Base-by-base conservation (phyloP, 2,888 invertebrate species). In the Agrochola litura region DNA sequence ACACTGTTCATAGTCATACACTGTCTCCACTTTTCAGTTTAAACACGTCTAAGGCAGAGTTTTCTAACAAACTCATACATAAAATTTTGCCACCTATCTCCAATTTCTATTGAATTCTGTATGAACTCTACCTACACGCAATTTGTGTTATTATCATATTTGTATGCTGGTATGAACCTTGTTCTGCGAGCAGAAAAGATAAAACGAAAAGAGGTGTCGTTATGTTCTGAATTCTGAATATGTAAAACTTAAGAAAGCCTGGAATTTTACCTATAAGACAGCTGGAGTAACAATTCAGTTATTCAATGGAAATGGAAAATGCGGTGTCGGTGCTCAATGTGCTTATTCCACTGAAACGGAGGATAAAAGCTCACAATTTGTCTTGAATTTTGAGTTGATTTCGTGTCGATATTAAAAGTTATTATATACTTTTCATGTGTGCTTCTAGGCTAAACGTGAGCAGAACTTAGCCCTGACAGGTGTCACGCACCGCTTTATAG, bases 111-210 rank as follows among this genome's bases (percentile, higher is more conserved):
- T 81, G 73, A 79, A 81, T 79, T 70, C 61, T 79, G 16, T 66
- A 84, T 84, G 73, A 73, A 73, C 25, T 54, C n/a, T 58, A 68
- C 46, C 71, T 71, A 83, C 71, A 72, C 60, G 61, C 84, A 70
- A 67, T 84, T 79, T 79, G 41, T 65, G 43, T 63, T 84, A 84
- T 79, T 70, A 73, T 70, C 80, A 82, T 80, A 81, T 82, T 70
- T 63, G 69, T 79, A 67, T 73, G 69, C 80, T 54, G 37, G 22
- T 25, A 49, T 41, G 60, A 52, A 54, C n/a, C 30, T 54, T 71
- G 68, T 61, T 72, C 54, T 76, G 43, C 14, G 12, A 58, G 25
- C 30, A 63, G 43, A 54, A 58, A 52, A 71, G 25, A 77, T 58
- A 70, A 83, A 83, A 77, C 19, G 19, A 83, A 69, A 67, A 69